These are phyloP conservation scores for Distichodus sexfasciatus DNA, from an alignment of 2,797 vertebrate genomes.

Conservation along the genomic window DNA sequence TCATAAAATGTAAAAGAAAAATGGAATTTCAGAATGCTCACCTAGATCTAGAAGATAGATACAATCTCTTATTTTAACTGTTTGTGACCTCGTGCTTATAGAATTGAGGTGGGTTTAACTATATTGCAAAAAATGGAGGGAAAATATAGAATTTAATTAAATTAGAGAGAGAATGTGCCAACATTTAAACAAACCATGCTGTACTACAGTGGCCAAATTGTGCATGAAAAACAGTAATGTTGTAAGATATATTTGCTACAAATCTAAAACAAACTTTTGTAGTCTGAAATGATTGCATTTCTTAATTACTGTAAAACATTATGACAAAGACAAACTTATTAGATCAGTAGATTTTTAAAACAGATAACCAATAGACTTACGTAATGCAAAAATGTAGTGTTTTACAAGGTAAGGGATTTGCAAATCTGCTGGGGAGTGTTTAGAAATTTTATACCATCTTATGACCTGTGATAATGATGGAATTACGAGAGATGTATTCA, in stretches of 20 bases:
- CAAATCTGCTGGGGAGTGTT: constrained; percentile 12
- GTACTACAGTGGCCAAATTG: constrained; percentile 17
- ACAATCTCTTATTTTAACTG: constrained; percentile 9
- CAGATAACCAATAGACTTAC: constrained; percentile 7
- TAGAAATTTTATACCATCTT: constrained; percentile 27
- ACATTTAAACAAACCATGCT: constrained; percentile 10
- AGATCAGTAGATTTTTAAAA: too few species aligned
- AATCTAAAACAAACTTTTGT: constrained; percentile 19
- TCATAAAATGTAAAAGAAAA: background rate
- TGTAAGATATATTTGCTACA: constrained; percentile 26
- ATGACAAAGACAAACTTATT: background rate
- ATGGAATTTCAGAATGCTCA: background rate
- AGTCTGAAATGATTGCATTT: constrained; percentile 13
- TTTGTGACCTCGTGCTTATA: background rate
- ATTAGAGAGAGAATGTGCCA: constrained; percentile 3
- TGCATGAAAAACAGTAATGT: constrained; percentile 22
- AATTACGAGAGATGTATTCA: constrained; percentile 12
- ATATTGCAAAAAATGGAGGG: background rate
- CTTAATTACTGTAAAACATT: constrained; percentile 19
- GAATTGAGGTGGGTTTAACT: background rate
- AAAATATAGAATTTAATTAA: background rate
- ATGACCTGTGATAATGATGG: constrained; percentile 22
- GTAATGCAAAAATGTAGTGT: constrained; percentile 1
- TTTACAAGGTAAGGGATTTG: constrained; percentile 16
- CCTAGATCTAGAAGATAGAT: constrained; percentile 1